A percentile compares a stretch with the other conserved stretches of the same genome.
phyloP scores from a whole-genome alignment of 2,888 invertebrate species.

The Drosophila hamatofila region DNA sequence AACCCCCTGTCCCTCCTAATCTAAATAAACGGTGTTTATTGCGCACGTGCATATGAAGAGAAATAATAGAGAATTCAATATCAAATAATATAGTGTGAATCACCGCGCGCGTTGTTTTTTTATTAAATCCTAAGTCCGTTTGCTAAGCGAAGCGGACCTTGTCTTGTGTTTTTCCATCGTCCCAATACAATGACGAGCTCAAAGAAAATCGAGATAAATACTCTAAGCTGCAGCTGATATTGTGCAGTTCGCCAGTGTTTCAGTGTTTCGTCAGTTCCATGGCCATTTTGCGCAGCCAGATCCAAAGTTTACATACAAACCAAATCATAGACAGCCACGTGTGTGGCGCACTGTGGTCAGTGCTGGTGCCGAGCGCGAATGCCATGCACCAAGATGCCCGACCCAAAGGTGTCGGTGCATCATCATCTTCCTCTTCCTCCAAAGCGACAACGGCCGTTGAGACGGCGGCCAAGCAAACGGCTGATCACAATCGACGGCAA shows the following conservation, averaged over 20 bases:
- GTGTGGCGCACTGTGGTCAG: conserved; percentile 35
- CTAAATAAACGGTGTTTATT: conserved; percentile 1
- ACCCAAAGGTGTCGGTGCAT: conserved; percentile 62
- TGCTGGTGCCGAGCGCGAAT: conserved; percentile 50
- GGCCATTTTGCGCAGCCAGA: conserved; percentile 57
- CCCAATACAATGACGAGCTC: conserved; percentile 6
- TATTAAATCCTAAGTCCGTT: conserved; percentile 28
- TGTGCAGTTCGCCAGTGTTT: neutral
- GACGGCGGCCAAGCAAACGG: conserved; percentile 33
- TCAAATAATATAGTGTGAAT: conserved; percentile 19
- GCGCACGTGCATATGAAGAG: conserved; percentile 2
- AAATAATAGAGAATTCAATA: neutral
- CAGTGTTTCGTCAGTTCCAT: conserved; percentile 26
- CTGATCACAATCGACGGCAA: conserved; percentile 11
- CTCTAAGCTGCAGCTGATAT: conserved; percentile 19
- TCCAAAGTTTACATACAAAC: conserved; percentile 36
- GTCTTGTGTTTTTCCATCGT: conserved; percentile 21
- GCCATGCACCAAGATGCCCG: conserved; percentile 79
- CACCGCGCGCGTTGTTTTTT: conserved; percentile 6
- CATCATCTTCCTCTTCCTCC: conserved; percentile 9
- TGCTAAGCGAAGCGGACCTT: conserved; percentile 12
- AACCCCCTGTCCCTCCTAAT: neutral
- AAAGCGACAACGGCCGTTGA: conserved; percentile 52
- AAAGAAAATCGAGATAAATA: conserved; percentile 12
- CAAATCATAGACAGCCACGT: conserved; percentile 30